A percentile compares a stretch with the other conserved stretches of the same genome.
Conservation (phyloP, 2,113 vertebrate genomes). For the Poicephalus gulielmi region DNA sequence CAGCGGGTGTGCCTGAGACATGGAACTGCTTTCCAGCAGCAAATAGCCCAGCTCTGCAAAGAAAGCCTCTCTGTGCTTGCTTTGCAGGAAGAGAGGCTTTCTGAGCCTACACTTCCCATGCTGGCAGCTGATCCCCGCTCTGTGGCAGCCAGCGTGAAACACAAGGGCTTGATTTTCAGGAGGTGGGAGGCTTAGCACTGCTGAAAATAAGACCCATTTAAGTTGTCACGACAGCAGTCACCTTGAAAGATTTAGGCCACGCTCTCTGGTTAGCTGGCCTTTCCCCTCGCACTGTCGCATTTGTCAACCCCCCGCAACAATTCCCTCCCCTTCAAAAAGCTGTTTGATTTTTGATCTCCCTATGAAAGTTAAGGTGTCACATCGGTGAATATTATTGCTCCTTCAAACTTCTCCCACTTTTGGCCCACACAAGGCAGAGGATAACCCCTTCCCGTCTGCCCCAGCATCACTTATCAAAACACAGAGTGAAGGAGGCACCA, state of each 20-base stretch:
- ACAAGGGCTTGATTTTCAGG: conserved; percentile 24
- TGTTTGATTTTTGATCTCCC: background rate
- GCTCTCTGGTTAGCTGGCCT: background rate
- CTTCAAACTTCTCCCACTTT: background rate
- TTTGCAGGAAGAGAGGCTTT: background rate
- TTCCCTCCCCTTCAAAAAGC: background rate
- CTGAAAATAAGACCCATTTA: conserved; percentile 51
- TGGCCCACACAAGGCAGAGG: background rate
- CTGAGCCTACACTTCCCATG: background rate
- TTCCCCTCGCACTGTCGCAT: background rate
- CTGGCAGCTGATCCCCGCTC: background rate
- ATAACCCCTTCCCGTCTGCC: conserved; percentile 14
- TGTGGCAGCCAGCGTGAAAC: background rate
- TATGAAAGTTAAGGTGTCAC: background rate
- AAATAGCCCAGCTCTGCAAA: background rate
- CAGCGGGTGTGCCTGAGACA: background rate
- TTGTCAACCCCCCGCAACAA: background rate
- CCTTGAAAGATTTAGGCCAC: conserved; percentile 38
- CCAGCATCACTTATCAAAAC: conserved; percentile 19
- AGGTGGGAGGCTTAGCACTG: conserved; percentile 32
- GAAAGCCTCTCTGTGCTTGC: background rate
- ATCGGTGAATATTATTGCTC: background rate
- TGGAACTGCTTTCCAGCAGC: background rate
- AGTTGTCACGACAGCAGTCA: conserved; percentile 46
- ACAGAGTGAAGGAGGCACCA: background rate